These are phyloP conservation scores for Malurus elegans DNA, from an alignment of 2,113 vertebrate species.

Conservation along the genomic window DNA sequence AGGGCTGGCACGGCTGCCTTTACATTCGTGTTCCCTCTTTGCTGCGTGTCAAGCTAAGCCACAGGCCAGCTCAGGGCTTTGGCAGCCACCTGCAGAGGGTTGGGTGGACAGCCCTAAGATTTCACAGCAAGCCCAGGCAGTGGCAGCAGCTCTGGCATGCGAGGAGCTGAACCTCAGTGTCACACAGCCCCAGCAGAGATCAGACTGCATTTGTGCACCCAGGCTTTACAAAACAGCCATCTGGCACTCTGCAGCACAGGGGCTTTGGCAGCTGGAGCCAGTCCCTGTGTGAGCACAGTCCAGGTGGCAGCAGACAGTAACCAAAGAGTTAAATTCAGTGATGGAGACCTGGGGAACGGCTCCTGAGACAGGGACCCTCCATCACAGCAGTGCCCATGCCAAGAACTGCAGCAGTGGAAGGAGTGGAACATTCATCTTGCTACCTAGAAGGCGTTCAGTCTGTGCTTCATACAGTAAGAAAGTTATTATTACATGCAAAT, in stretches of 20 bases:
- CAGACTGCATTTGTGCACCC: neutral
- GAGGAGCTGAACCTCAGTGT: neutral
- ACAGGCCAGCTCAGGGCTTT: neutral
- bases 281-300: neutral
- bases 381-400: neutral
- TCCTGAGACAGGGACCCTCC: neutral
- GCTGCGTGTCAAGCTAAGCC: neutral
- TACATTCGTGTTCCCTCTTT: neutral
- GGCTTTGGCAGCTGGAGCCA: neutral
- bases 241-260: neutral
- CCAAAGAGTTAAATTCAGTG: neutral
- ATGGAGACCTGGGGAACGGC: neutral
- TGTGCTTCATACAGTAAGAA: neutral
- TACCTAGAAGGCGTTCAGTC: neutral
- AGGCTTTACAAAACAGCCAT: neutral
- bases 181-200: neutral
- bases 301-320: neutral
- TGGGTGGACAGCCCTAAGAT: neutral
- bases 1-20: neutral
- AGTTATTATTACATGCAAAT: neutral
- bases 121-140: neutral
- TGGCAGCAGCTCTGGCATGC: neutral
- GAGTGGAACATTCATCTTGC: neutral
- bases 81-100: neutral
- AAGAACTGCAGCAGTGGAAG: neutral